A percentile compares a stretch with the other conserved stretches of the same genome.
phyloP scores from a whole-genome alignment of 2,113 vertebrate species.

The Alethe diademata region DNA sequence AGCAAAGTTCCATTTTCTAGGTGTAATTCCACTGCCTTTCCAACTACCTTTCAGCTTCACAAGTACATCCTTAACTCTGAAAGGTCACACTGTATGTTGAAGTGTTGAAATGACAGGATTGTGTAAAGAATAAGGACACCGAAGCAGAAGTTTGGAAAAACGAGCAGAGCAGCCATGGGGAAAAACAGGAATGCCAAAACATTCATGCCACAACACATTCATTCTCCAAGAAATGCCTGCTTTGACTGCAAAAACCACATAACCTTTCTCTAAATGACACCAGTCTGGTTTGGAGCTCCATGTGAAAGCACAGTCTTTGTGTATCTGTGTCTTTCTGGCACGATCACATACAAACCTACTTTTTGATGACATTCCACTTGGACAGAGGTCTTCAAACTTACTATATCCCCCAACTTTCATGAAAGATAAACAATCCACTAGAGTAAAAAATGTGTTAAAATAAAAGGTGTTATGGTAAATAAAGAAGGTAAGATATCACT shows the following conservation, averaged over 20 bases:
- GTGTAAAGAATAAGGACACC: not conserved
- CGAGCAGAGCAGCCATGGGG: not conserved
- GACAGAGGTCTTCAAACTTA: not conserved
- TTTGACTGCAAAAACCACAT: not conserved
- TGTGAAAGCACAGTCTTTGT: not conserved
- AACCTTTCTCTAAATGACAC: not conserved
- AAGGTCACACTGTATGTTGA: not conserved
- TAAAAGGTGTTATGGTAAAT: not conserved
- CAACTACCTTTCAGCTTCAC: not conserved
- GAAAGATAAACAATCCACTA: not conserved
- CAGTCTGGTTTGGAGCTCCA: not conserved
- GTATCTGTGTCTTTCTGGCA: not conserved
- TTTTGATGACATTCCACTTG: not conserved
- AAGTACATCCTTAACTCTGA: not conserved
- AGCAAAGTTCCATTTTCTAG: not conserved
- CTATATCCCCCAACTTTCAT: not conserved
- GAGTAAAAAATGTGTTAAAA: not conserved
- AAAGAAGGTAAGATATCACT: not conserved
- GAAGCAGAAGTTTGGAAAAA: not conserved
- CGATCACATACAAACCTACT: not conserved
- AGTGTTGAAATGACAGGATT: not conserved
- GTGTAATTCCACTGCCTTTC: not conserved
- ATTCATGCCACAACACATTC: not conserved
- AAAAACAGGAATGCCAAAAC: not conserved
- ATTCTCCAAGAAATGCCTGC: not conserved